Evolutionary conservation across 2,888 invertebrate species (phyloP).

Genomic region (Ariolimax columbianus): DNA sequence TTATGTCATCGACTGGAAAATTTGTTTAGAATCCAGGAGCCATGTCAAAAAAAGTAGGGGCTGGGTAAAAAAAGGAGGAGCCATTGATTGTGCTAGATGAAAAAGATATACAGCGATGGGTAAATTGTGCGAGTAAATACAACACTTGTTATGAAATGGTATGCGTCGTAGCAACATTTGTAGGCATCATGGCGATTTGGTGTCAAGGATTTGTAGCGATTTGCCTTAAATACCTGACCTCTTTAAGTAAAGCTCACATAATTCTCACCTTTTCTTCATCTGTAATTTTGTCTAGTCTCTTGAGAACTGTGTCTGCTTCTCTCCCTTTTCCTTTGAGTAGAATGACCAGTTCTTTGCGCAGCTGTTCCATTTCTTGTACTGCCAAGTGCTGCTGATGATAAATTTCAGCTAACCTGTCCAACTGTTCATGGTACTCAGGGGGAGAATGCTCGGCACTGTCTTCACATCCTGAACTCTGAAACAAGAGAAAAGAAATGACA

Average conservation of each 20-base stretch:
- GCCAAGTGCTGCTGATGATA: conserved; percentile 12
- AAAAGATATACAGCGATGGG: too few species aligned
- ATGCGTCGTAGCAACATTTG: too few species aligned
- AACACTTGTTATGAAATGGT: too few species aligned
- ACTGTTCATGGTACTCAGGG: conserved; percentile 18
- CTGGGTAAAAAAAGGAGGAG: too few species aligned
- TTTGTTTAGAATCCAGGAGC: too few species aligned
- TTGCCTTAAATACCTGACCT: background rate
- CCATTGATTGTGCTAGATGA: too few species aligned
- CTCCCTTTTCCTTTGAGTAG: conserved; percentile 61
- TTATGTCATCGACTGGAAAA: too few species aligned
- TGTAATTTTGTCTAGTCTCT: conserved; percentile 57
- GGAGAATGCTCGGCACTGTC: background rate
- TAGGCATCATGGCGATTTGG: too few species aligned
- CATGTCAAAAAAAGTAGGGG: too few species aligned
- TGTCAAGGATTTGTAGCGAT: too few species aligned
- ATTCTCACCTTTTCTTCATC: conserved; percentile 54
- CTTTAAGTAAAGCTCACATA: background rate
- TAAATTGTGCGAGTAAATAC: too few species aligned
- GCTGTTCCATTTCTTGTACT: conserved; percentile 54
- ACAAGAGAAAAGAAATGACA: background rate
- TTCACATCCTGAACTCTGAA: conserved; percentile 46
- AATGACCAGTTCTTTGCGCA: conserved; percentile 59
- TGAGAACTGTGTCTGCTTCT: conserved; percentile 58
- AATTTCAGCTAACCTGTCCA: conserved; percentile 36